A percentile compares a stretch with the other conserved stretches of the same genome.
phyloP scores from a whole-genome alignment of 2,797 vertebrate species.

The Darevskia mixta region DNA sequence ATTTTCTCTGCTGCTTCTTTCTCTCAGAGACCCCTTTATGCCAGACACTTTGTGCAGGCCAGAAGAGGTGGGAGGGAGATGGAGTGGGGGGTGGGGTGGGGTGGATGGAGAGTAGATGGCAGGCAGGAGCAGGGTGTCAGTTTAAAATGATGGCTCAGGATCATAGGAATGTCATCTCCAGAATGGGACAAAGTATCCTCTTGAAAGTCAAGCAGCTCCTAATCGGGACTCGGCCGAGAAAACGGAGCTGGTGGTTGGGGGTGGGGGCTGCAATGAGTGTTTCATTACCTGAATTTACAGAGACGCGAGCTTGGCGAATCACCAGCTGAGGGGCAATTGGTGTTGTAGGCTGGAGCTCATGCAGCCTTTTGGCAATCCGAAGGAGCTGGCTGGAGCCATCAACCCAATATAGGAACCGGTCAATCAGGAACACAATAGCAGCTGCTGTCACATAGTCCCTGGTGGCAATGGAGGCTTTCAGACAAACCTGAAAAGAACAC shows the following conservation, averaged over 20 bases:
- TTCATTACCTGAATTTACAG: constrained; percentile 86
- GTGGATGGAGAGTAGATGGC: not conserved
- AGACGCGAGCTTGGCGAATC: constrained; percentile 91
- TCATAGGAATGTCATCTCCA: constrained; percentile 42
- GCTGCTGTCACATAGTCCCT: constrained; percentile 79
- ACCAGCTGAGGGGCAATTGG: constrained; percentile 93
- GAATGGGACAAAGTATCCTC: constrained; percentile 48
- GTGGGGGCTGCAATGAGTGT: not conserved
- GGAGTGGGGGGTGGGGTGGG: not conserved
- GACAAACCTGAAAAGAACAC: constrained; percentile 76
- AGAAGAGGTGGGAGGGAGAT: constrained; percentile 68
- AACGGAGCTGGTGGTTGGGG: accelerated
- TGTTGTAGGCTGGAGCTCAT: constrained; percentile 77
- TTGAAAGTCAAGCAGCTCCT: constrained; percentile 57
- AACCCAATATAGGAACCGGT: constrained; percentile 92
- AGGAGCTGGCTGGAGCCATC: constrained; percentile 88
- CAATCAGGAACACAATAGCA: constrained; percentile 87
- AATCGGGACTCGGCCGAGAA: constrained; percentile 43
- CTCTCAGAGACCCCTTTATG: constrained; percentile 76
- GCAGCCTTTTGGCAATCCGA: constrained; percentile 85
- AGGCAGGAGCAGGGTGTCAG: constrained; percentile 32
- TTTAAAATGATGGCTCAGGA: constrained; percentile 63
- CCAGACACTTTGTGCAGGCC: constrained; percentile 76
- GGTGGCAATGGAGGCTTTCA: constrained; percentile 84
- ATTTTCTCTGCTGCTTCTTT: constrained; percentile 80